phyloP scores from a whole-genome alignment of 2,797 vertebrate species.

The Mormyrops attenuatus region DNA sequence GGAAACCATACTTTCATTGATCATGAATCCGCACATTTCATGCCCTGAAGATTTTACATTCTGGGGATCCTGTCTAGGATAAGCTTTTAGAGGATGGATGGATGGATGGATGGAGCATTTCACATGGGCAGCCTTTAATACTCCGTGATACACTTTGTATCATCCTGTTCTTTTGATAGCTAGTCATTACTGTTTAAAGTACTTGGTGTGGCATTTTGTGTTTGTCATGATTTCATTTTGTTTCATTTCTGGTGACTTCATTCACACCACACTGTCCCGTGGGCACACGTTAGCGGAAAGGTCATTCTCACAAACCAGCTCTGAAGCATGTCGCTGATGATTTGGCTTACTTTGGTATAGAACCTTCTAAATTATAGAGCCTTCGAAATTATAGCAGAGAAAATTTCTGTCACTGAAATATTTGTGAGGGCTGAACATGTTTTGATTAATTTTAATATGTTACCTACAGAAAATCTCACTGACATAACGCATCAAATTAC shows the following conservation, averaged over 20 bases:
- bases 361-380: background rate
- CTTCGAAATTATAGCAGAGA: background rate
- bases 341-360: background rate
- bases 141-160: background rate
- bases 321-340: background rate
- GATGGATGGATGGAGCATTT: background rate
- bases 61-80: background rate
- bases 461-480: background rate
- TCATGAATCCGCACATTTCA: slow-evolving; percentile 30
- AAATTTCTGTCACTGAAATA: background rate
- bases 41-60: slow-evolving; percentile 20
- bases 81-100: background rate
- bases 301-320: background rate
- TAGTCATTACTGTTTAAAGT: background rate
- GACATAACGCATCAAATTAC: background rate
- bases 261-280: background rate
- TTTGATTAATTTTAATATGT: background rate
- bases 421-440: background rate
- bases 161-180: background rate
- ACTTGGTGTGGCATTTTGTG: background rate
- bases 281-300: background rate
- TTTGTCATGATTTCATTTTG: background rate
- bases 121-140: background rate
- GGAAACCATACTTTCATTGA: slow-evolving; percentile 41
- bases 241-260: background rate